Percentiles rank a stretch among this genome's conserved stretches.
These are phyloP conservation scores for Cryptomyrus ogoouensis DNA, from an alignment of 2,113 vertebrate genomes.

Conservation along the genomic window DNA sequence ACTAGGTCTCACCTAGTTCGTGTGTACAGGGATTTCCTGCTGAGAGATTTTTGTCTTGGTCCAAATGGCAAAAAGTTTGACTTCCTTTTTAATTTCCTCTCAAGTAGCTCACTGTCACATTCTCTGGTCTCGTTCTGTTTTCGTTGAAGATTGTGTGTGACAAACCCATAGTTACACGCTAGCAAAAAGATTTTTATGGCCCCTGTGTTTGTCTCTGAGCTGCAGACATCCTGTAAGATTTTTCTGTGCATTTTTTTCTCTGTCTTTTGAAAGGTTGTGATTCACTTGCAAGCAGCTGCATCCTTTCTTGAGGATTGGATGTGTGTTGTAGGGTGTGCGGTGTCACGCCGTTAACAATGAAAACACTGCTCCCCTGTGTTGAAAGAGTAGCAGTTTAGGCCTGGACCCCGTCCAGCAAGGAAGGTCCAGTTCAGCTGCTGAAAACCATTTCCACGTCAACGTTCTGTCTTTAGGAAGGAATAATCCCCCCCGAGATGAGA, in stretches of 20 bases:
- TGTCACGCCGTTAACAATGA: slow-evolving; percentile 31
- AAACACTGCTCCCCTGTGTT: slow-evolving; percentile 32
- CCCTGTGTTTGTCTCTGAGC: slow-evolving; percentile 14
- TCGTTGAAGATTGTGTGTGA: not conserved
- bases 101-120: not conserved
- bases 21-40: not conserved
- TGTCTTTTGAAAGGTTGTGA: slow-evolving; percentile 25
- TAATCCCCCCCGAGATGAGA: not conserved
- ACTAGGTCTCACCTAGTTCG: not conserved
- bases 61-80: not conserved
- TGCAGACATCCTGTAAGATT: slow-evolving; percentile 30
- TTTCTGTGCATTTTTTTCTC: slow-evolving; percentile 7
- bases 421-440: slow-evolving; percentile 27
- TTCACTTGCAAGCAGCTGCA: slow-evolving; percentile 34
- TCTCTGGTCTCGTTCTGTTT: not conserved
- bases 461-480: slow-evolving; percentile 8
- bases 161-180: not conserved
- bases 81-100: not conserved
- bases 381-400: slow-evolving; percentile 29
- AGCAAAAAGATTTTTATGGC: not conserved
- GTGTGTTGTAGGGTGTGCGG: slow-evolving; percentile 17
- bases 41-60: not conserved
- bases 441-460: slow-evolving; percentile 28
- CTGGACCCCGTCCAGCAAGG: slow-evolving; percentile 26
- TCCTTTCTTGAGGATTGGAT: slow-evolving; percentile 38